A percentile compares a stretch with the other conserved stretches of the same genome.
Conservation (phyloP, 2,113 vertebrate species). For the Odobenus rosmarus region DNA sequence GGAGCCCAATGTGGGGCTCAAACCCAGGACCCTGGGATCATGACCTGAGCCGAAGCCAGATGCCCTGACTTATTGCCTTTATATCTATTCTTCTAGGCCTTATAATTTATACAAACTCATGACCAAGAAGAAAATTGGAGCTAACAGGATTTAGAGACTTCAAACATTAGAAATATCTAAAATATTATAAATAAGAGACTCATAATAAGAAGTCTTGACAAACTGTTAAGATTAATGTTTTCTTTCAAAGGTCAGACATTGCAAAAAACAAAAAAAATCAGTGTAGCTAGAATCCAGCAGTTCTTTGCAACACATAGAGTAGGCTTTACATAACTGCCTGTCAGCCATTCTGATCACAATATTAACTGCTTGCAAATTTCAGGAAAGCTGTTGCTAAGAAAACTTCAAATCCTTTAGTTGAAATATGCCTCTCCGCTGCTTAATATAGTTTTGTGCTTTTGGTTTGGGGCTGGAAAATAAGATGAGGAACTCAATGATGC, state of each 20-base stretch:
- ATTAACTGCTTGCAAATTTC: slow-evolving; percentile 1
- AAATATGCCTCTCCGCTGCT: slow-evolving; percentile 23
- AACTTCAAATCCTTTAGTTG: slow-evolving; percentile 28
- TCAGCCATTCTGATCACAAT: not conserved
- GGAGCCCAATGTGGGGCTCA: not conserved
- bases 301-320: not conserved
- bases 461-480: slow-evolving; percentile 54
- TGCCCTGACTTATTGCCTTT: not conserved
- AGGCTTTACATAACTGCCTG: not conserved
- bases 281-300: slow-evolving; percentile 10
- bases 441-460: slow-evolving; percentile 4
- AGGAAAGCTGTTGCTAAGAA: not conserved
- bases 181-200: not conserved
- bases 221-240: not conserved
- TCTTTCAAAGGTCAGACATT: not conserved
- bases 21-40: not conserved
- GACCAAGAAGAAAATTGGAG: not conserved
- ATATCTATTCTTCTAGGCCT: not conserved
- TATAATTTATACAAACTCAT: not conserved
- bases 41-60: not conserved
- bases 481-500: slow-evolving; percentile 22
- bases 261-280: not conserved
- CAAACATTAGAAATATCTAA: not conserved
- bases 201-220: not conserved
- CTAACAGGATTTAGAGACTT: not conserved